Conservation (phyloP, 2,888 invertebrate genomes). For the Nomada ruficornis region DNA sequence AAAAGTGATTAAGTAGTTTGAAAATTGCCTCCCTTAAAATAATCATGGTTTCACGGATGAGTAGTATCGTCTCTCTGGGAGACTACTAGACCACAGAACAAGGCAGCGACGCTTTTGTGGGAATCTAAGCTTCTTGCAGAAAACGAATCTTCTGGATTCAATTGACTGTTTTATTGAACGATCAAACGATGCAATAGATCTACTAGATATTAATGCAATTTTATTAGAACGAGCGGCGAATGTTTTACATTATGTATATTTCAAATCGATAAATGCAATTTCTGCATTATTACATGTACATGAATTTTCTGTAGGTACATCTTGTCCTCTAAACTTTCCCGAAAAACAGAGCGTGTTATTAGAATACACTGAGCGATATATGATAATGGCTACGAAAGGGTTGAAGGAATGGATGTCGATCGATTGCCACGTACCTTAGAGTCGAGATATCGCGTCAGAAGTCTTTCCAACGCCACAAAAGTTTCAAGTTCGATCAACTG, state of each 20-base stretch:
- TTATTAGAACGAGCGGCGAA: too few species aligned
- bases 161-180: constrained; percentile 19
- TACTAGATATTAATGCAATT: background rate
- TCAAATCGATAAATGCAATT: too few species aligned
- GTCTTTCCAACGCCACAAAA: constrained; percentile 36
- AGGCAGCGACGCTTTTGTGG: constrained; percentile 32
- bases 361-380: too few species aligned
- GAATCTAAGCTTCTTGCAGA: constrained; percentile 19
- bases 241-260: too few species aligned
- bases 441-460: constrained; percentile 24
- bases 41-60: constrained; percentile 10
- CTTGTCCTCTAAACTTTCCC: too few species aligned
- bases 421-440: background rate
- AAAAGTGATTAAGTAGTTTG: constrained; percentile 6
- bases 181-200: constrained; percentile 11
- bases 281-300: too few species aligned
- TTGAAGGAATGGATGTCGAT: background rate
- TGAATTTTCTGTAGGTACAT: too few species aligned
- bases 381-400: too few species aligned
- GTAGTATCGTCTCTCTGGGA: constrained; percentile 2
- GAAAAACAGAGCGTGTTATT: too few species aligned
- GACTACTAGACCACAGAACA: constrained; percentile 27
- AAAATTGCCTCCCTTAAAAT: constrained; percentile 12
- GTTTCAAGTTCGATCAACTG: constrained; percentile 39
- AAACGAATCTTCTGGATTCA: constrained; percentile 8